Base-by-base conservation (phyloP, 2,113 vertebrate species). In the Atlantisia rogersi region DNA sequence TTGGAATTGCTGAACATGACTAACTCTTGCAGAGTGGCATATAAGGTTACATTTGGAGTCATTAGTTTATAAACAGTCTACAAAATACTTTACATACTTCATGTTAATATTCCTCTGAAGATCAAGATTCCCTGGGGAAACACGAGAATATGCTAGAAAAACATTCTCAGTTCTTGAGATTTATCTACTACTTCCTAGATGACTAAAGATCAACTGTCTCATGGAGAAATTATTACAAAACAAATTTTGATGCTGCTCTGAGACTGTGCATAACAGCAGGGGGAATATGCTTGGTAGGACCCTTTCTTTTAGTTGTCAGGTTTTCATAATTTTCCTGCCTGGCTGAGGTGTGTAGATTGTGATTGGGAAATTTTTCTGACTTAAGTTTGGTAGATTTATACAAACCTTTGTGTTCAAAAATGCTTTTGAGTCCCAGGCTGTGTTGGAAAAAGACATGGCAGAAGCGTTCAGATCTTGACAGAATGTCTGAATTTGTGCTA, bases 11-110 rank as follows among this genome's bases (percentile, higher is more conserved):
- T 94, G 64, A 89, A 71, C 35, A 16, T 68, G 76, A 48, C 46
- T 88, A 79, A 82, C 44, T 71, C 73, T 88, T 80, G 65, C 83
- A 88, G 91, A 95, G 91, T 52, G 83, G 88, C 68, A 78, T 94
- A 84, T 91, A 89, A 95, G 74, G 93, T 89, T 95, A 91, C 62
- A 35, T 73, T 92, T 87, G 67, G 81, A 95, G 89, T 94, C 91
- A 85, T 65, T 82, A 85, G 84, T 58, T 94, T 95, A 87, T 95
- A 95, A 96, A 84, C 85, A 90, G 86, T 58, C 73, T 55, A 79
- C 76, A 84, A 84, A 88, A 93, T 93, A 75, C 81, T 95, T 86
- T 88, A 76, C 79, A 77, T 96, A 60, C 78, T 92, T 90, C 62
- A 62, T 65, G 65, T 83, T 96, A 85, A 88, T 96, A 88, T 79